Evolutionary conservation across 2,888 invertebrate species (phyloP), one percentile per base, ranked within the genome.

Genomic region (Serrognathus titanus): DNA sequence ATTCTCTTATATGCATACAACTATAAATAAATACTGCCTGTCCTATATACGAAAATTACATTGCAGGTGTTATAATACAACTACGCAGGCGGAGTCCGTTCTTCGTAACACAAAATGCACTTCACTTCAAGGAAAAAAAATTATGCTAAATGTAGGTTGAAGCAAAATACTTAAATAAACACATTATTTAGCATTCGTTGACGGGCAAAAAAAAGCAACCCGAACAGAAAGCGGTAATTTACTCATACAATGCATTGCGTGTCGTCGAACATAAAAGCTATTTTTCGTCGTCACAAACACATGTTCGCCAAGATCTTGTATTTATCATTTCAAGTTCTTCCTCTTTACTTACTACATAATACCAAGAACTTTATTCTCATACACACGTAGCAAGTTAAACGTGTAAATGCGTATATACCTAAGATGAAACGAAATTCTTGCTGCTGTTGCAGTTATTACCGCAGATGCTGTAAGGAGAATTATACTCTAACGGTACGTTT

Each of bases 141-240:
- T 43, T 43, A 43, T 43, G 43, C 43, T 43, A 43, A 43, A 43
- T 43, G 43, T n/a, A 43, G 43, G 43, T 43, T 43, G 16, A 7
- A 13, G 43, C 12, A 43, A 43, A 41, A 43, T 20, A 43, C 43
- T 43, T 43, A 43, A 43, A 43, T 43, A 43, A 43, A 43, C 43
- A 43, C 43, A 20, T 43, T 43, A 43, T 43, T 43, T 43, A 43
- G 16, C 20, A 43, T 43, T 16, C 43, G 43, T 43, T 20, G 43
- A 11, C 43, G 13, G 43, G 12, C 43, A 20, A 43, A 43, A 11
- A n/a, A 20, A 43, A 43, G 43, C 13, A 43, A 43, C 13, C 13
- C 3, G 12, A 41, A 41, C n/a, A 16, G 12, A 16, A 41, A 7
- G 41, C 41, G 12, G 13, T 43, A 43, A 43, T 43, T 43, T 43